Evolutionary conservation across 2,113 vertebrate species (phyloP).

Genomic region (Zosterops borbonicus): DNA sequence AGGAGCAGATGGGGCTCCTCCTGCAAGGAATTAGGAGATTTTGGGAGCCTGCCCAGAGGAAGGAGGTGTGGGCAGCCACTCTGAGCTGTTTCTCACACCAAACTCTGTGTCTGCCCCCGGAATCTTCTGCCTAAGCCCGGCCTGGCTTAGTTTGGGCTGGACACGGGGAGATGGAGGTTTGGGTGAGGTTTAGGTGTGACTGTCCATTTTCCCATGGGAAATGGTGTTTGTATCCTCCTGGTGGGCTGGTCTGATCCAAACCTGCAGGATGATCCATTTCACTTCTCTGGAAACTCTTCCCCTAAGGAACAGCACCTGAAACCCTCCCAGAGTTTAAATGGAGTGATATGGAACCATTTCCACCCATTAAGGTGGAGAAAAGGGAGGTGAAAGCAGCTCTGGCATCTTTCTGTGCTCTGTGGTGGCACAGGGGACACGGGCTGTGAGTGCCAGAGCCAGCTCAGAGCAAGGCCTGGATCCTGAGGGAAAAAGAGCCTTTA

Average conservation of each 20-base stretch:
- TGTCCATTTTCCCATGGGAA: accelerated
- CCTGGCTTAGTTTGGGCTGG: background rate
- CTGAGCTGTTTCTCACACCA: background rate
- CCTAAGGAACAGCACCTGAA: background rate
- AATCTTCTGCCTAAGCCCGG: background rate
- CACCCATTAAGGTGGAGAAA: background rate
- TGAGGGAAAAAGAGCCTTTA: background rate
- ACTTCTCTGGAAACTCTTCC: background rate
- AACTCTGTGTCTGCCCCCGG: accelerated
- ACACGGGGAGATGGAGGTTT: background rate
- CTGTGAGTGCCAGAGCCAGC: background rate
- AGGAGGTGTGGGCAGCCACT: background rate
- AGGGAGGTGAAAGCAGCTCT: background rate
- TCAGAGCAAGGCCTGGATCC: background rate
- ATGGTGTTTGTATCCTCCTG: background rate
- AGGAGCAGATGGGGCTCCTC: background rate
- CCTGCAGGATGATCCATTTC: background rate
- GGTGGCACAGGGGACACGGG: accelerated
- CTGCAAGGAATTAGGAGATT: background rate
- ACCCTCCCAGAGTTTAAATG: background rate
- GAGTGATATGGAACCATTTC: background rate
- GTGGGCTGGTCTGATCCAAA: background rate
- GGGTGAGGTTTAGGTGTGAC: background rate
- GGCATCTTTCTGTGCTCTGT: background rate
- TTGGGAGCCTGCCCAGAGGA: background rate